Percentiles rank a stretch among this genome's conserved stretches.
Evolutionary conservation across 2,888 invertebrate species (phyloP).

Genomic region (Ormyrus nitidulus): DNA sequence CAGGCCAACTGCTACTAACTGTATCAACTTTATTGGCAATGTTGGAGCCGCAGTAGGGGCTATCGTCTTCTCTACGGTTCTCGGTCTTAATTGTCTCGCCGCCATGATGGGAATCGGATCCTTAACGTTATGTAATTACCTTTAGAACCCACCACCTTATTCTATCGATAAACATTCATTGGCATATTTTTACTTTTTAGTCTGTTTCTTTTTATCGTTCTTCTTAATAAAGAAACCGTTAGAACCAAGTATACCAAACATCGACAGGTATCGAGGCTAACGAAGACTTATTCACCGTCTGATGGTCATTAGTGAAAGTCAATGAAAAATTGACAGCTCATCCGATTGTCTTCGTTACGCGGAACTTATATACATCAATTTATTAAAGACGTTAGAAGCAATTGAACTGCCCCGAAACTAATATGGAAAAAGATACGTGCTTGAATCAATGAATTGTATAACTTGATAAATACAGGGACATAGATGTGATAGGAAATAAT

Average conservation of each 20-base stretch:
- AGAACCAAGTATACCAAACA: background rate
- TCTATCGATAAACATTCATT: background rate
- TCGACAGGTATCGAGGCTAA: conserved; percentile 19
- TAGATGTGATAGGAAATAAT: too few species aligned
- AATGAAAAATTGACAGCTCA: too few species aligned
- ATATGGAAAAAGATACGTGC: too few species aligned
- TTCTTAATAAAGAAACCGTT: conserved; percentile 14
- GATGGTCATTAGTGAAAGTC: background rate
- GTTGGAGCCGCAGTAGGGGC: conserved; percentile 69
- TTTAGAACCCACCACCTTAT: background rate
- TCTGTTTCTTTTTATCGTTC: conserved; percentile 37
- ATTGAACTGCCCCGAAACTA: too few species aligned
- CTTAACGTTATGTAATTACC: conserved; percentile 63
- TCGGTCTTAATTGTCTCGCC: conserved; percentile 64
- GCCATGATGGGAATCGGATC: conserved; percentile 68
- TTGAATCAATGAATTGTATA: too few species aligned
- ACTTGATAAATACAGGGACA: too few species aligned
- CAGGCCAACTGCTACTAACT: conserved; percentile 65
- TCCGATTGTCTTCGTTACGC: too few species aligned
- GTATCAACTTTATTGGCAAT: conserved; percentile 67
- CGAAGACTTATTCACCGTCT: background rate
- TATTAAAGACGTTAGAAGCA: too few species aligned
- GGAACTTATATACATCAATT: too few species aligned
- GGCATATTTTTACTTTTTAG: conserved; percentile 9
- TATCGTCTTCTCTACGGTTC: conserved; percentile 67